phyloP scores from a whole-genome alignment of 2,113 vertebrate genomes.

The Grallaria varia region DNA sequence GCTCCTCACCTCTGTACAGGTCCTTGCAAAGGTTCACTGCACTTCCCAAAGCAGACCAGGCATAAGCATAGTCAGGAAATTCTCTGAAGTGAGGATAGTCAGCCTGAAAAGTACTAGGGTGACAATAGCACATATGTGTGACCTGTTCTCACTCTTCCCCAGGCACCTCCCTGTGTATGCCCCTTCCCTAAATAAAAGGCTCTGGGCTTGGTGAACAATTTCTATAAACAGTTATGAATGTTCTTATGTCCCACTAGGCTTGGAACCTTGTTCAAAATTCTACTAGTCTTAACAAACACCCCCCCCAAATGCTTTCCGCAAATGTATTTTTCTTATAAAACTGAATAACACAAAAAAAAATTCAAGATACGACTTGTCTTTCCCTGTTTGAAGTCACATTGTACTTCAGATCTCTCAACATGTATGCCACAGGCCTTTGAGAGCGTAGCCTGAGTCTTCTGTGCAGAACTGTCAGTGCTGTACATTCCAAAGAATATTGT shows the following conservation, averaged over 20 bases:
- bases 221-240: not conserved
- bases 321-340: not conserved
- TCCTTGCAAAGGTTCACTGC: not conserved
- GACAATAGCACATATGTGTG: not conserved
- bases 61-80: not conserved
- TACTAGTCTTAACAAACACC: not conserved
- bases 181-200: not conserved
- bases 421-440: not conserved
- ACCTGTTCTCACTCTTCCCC: not conserved
- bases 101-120: not conserved
- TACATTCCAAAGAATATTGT: not conserved
- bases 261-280: not conserved
- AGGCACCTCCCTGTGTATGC: not conserved
- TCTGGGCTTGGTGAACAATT: not conserved
- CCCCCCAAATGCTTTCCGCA: not conserved
- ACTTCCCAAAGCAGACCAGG: not conserved
- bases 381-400: not conserved
- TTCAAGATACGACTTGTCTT: not conserved
- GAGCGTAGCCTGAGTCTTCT: not conserved
- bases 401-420: not conserved
- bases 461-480: not conserved
- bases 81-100: not conserved
- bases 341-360: not conserved
- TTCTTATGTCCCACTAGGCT: not conserved
- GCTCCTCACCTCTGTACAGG: not conserved